phyloP scores from a whole-genome alignment of 2,113 vertebrate genomes.

The Corvus hawaiiensis region DNA sequence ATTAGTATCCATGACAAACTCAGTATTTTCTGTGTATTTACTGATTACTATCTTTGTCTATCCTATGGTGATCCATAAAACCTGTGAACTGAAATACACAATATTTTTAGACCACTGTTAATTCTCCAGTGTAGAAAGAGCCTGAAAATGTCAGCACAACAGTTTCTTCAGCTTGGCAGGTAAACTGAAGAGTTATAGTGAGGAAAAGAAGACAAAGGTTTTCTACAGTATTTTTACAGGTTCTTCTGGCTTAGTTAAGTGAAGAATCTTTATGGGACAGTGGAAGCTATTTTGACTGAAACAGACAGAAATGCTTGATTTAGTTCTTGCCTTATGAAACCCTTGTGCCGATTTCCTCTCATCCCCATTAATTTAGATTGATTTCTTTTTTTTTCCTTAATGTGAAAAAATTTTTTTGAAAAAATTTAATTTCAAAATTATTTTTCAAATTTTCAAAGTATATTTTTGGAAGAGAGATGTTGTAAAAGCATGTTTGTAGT shows the following conservation, averaged over 20 bases:
- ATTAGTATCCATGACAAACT: background rate
- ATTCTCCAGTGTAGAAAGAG: background rate
- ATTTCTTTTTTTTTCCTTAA: background rate
- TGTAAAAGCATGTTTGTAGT: background rate
- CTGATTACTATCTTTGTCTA: background rate
- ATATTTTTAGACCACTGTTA: background rate
- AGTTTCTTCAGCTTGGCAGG: background rate
- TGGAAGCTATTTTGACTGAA: background rate
- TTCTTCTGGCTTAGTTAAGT: background rate
- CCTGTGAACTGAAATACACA: background rate
- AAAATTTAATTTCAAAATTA: background rate
- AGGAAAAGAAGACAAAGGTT: background rate
- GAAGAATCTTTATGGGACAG: background rate
- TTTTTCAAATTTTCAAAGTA: background rate
- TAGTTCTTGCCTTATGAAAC: background rate
- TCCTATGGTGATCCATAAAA: background rate
- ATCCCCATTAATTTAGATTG: background rate
- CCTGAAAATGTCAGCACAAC: background rate
- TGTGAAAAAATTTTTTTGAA: background rate
- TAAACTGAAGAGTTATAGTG: background rate
- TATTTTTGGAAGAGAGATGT: background rate
- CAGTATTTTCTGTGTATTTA: background rate
- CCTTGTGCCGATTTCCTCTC: background rate
- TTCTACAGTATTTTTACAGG: background rate
- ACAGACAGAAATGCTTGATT: background rate